Percentiles rank a stretch among this genome's conserved stretches.
Conservation (phyloP, 2,797 vertebrate genomes). For the Clarias pachynema region DNA sequence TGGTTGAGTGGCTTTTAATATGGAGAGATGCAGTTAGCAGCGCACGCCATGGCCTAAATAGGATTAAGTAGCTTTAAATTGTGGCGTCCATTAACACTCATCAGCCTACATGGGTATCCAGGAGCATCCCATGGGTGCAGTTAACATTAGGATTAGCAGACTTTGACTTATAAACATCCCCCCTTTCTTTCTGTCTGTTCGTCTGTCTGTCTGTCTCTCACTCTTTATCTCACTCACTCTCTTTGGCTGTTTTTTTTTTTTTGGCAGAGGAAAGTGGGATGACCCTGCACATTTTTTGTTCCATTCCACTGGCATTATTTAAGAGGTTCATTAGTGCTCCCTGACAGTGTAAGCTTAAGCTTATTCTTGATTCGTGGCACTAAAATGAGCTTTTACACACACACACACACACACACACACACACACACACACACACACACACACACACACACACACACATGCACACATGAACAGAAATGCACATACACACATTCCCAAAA, state of each 20-base stretch:
- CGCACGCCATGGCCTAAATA: constrained; percentile 66
- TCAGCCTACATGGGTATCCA: constrained; percentile 63
- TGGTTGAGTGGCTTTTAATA: constrained; percentile 73
- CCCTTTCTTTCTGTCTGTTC: not conserved
- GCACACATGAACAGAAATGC: not conserved
- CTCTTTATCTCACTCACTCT: not conserved
- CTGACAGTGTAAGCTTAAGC: constrained; percentile 23
- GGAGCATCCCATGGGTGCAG: constrained; percentile 69
- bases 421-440: constrained; percentile 18
- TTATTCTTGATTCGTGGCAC: constrained; percentile 55
- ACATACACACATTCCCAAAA: constrained; percentile 15
- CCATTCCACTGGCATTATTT: constrained; percentile 29
- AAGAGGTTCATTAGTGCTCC: constrained; percentile 49
- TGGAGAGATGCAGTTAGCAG: constrained; percentile 67
- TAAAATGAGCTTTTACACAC: constrained; percentile 14
- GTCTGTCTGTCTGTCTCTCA: constrained; percentile 8
- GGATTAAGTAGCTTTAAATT: constrained; percentile 78
- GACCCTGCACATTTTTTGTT: constrained; percentile 17
- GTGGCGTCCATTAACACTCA: constrained; percentile 75
- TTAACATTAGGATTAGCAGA: constrained; percentile 77
- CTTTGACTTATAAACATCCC: constrained; percentile 46
- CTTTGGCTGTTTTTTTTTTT: constrained; percentile 10
- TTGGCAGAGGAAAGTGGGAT: constrained; percentile 14
- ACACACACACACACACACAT: constrained; percentile 13
- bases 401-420: not conserved